Conservation (phyloP, 2,797 vertebrate genomes). For the Myotis pilosus region DNA sequence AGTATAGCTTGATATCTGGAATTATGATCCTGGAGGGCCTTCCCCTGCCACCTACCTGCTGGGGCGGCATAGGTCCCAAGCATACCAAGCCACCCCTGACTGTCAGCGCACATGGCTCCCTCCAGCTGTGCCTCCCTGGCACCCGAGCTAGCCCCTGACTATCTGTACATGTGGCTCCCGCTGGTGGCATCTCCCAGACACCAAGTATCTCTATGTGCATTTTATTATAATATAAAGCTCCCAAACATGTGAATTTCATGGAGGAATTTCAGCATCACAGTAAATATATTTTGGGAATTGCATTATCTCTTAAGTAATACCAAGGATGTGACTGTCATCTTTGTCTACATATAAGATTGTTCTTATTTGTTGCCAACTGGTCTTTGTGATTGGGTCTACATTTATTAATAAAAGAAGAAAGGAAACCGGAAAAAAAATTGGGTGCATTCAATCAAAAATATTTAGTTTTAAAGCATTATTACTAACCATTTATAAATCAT, state of each 20-base stretch:
- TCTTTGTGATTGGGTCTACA: not conserved
- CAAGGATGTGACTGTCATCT: not conserved
- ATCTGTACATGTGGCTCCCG: too few species aligned
- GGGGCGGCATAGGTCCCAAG: too few species aligned
- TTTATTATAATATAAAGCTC: conserved; percentile 8
- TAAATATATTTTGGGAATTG: not conserved
- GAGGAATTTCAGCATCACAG: conserved; percentile 5
- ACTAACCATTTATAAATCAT: conserved; percentile 2
- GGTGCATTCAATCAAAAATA: not conserved
- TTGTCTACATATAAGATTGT: not conserved
- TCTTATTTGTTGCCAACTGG: not conserved
- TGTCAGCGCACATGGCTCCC: too few species aligned
- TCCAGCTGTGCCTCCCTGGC: too few species aligned
- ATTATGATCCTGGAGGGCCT: too few species aligned
- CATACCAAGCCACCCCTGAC: too few species aligned
- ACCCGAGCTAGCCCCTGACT: too few species aligned
- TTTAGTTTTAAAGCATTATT: not conserved
- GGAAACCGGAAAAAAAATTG: not conserved
- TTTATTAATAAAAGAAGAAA: not conserved
- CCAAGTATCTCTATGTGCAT: not conserved
- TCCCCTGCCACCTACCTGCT: too few species aligned
- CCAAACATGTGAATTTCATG: not conserved
- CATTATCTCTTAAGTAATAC: conserved; percentile 5
- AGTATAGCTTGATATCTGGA: too few species aligned
- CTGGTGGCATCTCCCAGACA: not conserved